Evolutionary conservation across 2,888 invertebrate genomes (phyloP), one percentile per base, ranked within the genome.

Genomic region (Brachynemurus nebulosus): DNA sequence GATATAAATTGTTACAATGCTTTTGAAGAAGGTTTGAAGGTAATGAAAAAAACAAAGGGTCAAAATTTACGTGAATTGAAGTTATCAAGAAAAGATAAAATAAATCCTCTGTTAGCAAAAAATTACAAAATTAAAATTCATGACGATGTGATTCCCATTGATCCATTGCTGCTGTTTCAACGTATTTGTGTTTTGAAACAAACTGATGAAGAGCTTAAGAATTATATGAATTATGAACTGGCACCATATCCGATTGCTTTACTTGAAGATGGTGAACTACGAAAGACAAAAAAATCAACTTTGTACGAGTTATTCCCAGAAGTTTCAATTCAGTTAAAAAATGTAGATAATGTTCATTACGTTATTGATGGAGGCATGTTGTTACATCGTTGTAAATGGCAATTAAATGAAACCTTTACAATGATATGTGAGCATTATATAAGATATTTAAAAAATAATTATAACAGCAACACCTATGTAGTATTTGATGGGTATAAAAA

Each of bases 231-330:
- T 19, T 47, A 45, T 47, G 48, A 47, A 37, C 25, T 50, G 21
- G 49, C 47, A 2, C 46, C 49, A 12, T 49, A 40, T 35, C 46
- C 49, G 8, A 14, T 44, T 40, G 25, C 27, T 40, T 27, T 40
- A 5, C 14, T 40, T 40, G 40, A 40, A 40, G 40, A 40, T 40
- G 30, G 30, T 27, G 27, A 40, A 40, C 12, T 40, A n/a, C 50
- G 18, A 42, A 48, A 48, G 45, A 39, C 44, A 40, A 47, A 40
- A 34, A 45, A 47, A 41, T 41, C 38, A 20, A 44, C 44, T 30
- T 48, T 48, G 33, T 48, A 48, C 23, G 49, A 49, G 12, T 8
- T 48, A 49, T 47, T 47, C 36, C 45, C 47, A 49, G 41, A 36
- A 47, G 42, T 40, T 4, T 27, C 40, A 9, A 16, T 40, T 35